Conservation (phyloP, 2,888 invertebrate genomes). For the Aspidapion aeneum region DNA sequence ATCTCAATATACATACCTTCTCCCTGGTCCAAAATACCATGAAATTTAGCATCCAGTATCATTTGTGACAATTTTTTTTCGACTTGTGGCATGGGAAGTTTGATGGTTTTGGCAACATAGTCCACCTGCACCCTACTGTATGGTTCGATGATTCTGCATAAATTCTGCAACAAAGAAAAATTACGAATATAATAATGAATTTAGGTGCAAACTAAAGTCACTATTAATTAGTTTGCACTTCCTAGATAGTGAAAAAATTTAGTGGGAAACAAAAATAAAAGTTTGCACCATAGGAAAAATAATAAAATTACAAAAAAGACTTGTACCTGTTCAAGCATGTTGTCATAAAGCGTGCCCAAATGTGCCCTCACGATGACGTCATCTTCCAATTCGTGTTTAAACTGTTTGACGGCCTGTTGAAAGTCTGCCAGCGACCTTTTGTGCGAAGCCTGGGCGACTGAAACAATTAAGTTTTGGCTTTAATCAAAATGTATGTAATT, state of each 20-base stretch:
- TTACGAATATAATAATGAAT: too few relatives aligned
- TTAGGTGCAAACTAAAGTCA: too few relatives aligned
- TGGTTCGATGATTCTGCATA: conserved; percentile 97
- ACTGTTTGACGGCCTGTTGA: conserved; percentile 83
- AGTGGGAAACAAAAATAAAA: too few relatives aligned
- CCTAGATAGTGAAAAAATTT: too few relatives aligned
- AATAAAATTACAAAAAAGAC: too few relatives aligned
- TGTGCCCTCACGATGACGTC: conserved; percentile 98
- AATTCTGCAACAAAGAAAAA: conserved; percentile 64
- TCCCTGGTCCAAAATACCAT: conserved; percentile 97
- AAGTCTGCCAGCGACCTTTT: conserved; percentile 97
- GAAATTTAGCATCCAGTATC: conserved; percentile 98
- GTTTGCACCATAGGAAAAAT: too few relatives aligned
- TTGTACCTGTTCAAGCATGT: conserved; percentile 82
- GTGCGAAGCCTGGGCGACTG: conserved; percentile 91
- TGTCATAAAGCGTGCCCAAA: conserved; percentile 94
- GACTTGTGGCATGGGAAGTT: conserved; percentile 84
- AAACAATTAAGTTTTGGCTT: too few relatives aligned
- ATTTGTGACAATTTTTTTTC: conserved; percentile 99
- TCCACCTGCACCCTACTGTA: conserved; percentile 95
- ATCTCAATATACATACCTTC: conserved; percentile 61
- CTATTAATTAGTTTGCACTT: too few relatives aligned
- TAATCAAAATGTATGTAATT: too few relatives aligned
- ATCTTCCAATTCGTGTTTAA: conserved; percentile 85
- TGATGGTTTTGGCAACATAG: conserved; percentile 88